Evolutionary conservation across 2,797 vertebrate species (phyloP).

Genomic region (Smutsia temminckii): DNA sequence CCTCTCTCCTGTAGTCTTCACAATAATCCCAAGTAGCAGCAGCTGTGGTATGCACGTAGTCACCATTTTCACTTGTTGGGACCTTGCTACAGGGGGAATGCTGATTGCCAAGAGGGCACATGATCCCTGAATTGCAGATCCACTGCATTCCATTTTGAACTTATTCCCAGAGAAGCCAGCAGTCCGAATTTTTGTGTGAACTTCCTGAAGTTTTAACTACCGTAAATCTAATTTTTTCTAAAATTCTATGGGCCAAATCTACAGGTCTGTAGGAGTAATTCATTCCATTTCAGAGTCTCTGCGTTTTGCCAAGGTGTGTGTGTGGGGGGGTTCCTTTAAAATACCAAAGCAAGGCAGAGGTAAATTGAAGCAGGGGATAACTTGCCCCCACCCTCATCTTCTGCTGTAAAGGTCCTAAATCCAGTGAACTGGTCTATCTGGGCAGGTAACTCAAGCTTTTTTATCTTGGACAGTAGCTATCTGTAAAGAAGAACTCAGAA

Average conservation of each 20-base stretch:
- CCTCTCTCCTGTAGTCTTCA: neutral
- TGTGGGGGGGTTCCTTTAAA: neutral
- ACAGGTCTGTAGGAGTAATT: neutral
- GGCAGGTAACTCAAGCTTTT: neutral
- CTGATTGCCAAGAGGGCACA: neutral
- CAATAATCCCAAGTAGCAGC: neutral
- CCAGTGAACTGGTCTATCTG: neutral
- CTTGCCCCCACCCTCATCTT: neutral
- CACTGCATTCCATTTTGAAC: neutral
- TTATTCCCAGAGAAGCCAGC: slow-evolving; percentile 33
- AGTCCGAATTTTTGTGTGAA: neutral
- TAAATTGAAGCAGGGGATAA: neutral
- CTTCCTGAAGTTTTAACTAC: neutral
- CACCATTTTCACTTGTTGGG: neutral
- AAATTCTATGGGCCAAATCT: neutral
- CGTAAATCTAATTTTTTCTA: neutral
- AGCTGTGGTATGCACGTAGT: neutral
- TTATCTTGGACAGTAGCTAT: neutral
- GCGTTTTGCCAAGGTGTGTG: neutral
- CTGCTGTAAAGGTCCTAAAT: neutral
- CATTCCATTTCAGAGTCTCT: neutral
- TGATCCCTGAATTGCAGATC: neutral
- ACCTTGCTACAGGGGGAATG: neutral
- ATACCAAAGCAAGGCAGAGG: neutral
- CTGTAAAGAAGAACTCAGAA: neutral